Evolutionary conservation across 2,113 vertebrate species (phyloP), one percentile per base, ranked within the genome.

Genomic region (Tapirus terrestris): DNA sequence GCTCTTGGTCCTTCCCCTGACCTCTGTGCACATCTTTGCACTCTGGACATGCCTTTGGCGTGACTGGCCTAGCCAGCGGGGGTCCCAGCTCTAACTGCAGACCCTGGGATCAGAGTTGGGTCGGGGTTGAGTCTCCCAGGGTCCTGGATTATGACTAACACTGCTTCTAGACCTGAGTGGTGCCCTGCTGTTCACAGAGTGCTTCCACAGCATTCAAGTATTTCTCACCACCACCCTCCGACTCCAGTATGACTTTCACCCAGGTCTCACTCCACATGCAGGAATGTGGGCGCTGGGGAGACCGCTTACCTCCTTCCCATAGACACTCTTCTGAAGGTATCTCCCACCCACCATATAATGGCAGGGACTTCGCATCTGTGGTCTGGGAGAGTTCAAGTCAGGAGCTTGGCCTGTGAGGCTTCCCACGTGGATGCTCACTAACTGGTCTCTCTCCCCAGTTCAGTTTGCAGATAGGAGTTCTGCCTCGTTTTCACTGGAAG

Each of bases 381-480:
- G 20, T 23, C 20, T 5, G 10, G 6, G 21, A 17, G 31, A 56
- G 20, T 27, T 68, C n/a, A 2, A n/a, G 20, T 10, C 3, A 29
- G 39, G 48, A 31, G 23, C 23, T 20, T 17, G 27, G 8, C 23
- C 13, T 0, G 4, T 1, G 48, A 25, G 70, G 77, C 43, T 9
- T 67, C 43, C 76, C 6, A 0, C 0, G 0, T 5, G n/a, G 31
- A 0, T 27, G 1, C 68, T 6, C 1, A 9, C 48, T 14, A 5
- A 39, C 39, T 11, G 20, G 33, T 8, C 58, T 11, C 7, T 17
- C 31, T 61, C 29, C 60, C 31, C 60, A 1, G 61, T 63, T 51
- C 33, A 12, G 21, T 33, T 11, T 36, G 87, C 3, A 3, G 11
- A 8, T 84, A 0, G 3, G 18, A 27, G 33, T 10, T 31, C 79